These are phyloP conservation scores for Drosophila guanche DNA, from an alignment of 1,140 invertebrate species.

Conservation along the genomic window DNA sequence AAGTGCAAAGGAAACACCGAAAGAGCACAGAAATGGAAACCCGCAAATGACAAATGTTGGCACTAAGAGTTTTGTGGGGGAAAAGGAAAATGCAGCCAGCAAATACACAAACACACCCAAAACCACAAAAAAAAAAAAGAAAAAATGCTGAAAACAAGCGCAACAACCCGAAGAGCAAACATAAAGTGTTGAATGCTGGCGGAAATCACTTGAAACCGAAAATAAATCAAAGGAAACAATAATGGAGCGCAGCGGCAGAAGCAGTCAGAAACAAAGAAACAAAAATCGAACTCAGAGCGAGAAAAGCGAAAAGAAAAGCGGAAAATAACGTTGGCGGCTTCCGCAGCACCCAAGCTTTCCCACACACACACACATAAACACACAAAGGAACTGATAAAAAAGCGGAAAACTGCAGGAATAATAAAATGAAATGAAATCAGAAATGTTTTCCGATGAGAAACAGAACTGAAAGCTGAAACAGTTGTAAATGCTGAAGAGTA, in stretches of 20 bases:
- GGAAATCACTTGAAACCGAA: slow-evolving; percentile 81
- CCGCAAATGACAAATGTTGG: slow-evolving; percentile 75
- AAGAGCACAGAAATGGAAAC: slow-evolving; percentile 42
- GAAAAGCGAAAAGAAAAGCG: slow-evolving; percentile 41
- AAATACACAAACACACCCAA: slow-evolving; percentile 8
- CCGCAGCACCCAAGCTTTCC: slow-evolving; percentile 26
- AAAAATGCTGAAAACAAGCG: slow-evolving; percentile 9
- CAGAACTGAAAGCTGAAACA: slow-evolving; percentile 42
- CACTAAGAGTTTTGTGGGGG: slow-evolving; percentile 40
- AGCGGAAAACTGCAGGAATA: slow-evolving; percentile 45
- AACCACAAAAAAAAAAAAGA: slow-evolving; percentile 9
- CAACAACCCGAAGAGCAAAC: slow-evolving; percentile 54
- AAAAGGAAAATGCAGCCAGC: slow-evolving; percentile 32
- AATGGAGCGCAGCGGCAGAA: slow-evolving; percentile 44
- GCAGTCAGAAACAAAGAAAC: slow-evolving; percentile 49
- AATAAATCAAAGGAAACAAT: slow-evolving; percentile 78
- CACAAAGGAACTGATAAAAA: slow-evolving; percentile 42
- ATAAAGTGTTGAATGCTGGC: slow-evolving; percentile 75
- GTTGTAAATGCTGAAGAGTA: slow-evolving; percentile 45
- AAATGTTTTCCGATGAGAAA: not conserved
- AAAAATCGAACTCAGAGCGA: slow-evolving; percentile 34
- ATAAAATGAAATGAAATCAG: slow-evolving; percentile 49
- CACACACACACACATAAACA: not conserved
- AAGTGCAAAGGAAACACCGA: slow-evolving; percentile 39
- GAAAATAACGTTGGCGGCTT: slow-evolving; percentile 62